A percentile compares a stretch with the other conserved stretches of the same genome.
These are phyloP conservation scores for Rugalucina vietnamica DNA, from an alignment of 2,888 invertebrate genomes.

Conservation along the genomic window DNA sequence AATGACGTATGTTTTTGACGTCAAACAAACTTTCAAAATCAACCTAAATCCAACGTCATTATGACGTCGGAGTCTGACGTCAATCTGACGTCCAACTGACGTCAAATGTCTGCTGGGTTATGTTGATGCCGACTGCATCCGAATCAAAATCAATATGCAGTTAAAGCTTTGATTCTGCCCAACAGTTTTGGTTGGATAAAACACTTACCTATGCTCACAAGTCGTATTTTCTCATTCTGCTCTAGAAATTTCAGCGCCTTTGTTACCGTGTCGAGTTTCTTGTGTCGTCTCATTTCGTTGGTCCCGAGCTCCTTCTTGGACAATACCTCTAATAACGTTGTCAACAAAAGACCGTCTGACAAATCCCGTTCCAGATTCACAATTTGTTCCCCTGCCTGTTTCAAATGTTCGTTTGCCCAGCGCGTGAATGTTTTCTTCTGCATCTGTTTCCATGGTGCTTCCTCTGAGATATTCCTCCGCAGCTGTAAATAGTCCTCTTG, in stretches of 20 bases:
- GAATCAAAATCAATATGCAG: too few relatives aligned
- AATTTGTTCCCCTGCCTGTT: neutral
- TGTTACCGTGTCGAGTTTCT: neutral
- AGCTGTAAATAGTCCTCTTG: neutral
- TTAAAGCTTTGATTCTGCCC: too few relatives aligned
- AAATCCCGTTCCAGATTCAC: neutral
- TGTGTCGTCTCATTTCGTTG: neutral
- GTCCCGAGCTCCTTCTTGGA: conserved; percentile 1
- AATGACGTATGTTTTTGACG: too few relatives aligned
- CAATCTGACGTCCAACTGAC: too few relatives aligned
- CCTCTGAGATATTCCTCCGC: neutral
- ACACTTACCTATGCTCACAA: conserved; percentile 3
- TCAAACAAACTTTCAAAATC: too few relatives aligned
- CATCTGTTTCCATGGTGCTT: neutral
- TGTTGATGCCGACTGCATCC: too few relatives aligned
- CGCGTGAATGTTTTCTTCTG: neutral
- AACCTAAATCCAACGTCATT: too few relatives aligned
- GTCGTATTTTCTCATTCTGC: neutral
- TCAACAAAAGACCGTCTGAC: neutral
- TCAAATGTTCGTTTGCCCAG: neutral
- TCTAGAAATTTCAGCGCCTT: neutral
- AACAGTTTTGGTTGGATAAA: too few relatives aligned
- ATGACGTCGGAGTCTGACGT: too few relatives aligned
- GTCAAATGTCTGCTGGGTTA: too few relatives aligned
- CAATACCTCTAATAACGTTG: neutral